Evolutionary conservation across 2,888 invertebrate species (phyloP).

Genomic region (Epistrophe eligans): DNA sequence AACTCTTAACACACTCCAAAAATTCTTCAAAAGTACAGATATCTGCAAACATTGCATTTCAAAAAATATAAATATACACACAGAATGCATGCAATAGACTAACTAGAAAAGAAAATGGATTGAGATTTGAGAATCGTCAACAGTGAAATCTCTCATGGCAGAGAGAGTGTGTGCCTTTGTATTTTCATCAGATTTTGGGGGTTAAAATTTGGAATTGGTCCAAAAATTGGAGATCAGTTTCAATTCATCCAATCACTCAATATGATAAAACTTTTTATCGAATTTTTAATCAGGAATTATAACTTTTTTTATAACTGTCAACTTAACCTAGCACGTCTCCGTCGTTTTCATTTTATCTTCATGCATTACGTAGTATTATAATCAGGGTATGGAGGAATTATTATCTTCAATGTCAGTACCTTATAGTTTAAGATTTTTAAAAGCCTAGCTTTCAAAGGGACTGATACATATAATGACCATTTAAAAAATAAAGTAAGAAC

Average conservation of each 20-base stretch:
- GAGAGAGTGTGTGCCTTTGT: too few species aligned
- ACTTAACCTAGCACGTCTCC: too few species aligned
- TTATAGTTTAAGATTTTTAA: not conserved
- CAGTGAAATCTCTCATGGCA: not conserved
- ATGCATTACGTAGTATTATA: too few species aligned
- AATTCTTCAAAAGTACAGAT: constrained; percentile 67
- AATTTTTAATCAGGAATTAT: too few species aligned
- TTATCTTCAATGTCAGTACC: not conserved
- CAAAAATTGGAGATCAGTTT: too few species aligned
- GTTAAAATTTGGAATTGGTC: too few species aligned
- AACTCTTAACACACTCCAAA: constrained; percentile 65
- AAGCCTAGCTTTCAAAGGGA: not conserved
- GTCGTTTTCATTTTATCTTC: not conserved
- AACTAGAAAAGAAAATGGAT: constrained; percentile 10
- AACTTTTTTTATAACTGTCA: too few species aligned
- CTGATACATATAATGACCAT: not conserved
- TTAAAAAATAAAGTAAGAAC: not conserved
- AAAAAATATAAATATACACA: constrained; percentile 15
- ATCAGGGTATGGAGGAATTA: not conserved
- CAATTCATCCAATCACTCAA: too few species aligned
- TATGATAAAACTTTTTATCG: too few species aligned
- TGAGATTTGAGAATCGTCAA: not conserved
- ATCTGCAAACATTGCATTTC: constrained; percentile 53
- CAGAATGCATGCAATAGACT: constrained; percentile 16
- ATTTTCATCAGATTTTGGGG: too few species aligned